A percentile compares a stretch with the other conserved stretches of the same genome.
Evolutionary conservation across 2,888 invertebrate genomes (phyloP).

Genomic region (Merodon equestris): DNA sequence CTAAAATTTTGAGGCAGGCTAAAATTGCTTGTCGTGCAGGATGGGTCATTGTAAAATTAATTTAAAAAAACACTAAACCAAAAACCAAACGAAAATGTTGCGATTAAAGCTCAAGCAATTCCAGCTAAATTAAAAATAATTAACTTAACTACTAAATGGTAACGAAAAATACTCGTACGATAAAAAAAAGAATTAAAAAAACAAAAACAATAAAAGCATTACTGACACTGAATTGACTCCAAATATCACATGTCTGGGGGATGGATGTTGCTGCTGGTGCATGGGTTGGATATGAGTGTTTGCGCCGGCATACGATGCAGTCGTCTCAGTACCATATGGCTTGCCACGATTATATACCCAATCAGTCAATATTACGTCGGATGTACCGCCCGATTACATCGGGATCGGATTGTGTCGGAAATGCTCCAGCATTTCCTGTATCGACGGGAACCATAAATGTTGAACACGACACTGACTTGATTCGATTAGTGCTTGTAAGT

Average conservation of each 20-base stretch:
- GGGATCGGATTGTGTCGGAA: conserved; percentile 97
- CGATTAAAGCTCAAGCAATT: conserved; percentile 35
- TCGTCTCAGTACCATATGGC: conserved; percentile 68
- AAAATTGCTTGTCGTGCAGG: conserved; percentile 18
- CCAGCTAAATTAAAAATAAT: conserved; percentile 7
- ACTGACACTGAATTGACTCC: conserved; percentile 80
- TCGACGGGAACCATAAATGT: conserved; percentile 87
- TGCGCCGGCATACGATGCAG: conserved; percentile 41
- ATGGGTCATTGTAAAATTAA: conserved; percentile 4
- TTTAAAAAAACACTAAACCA: conserved; percentile 14
- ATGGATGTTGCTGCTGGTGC: conserved; percentile 74
- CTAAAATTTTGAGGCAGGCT: neutral
- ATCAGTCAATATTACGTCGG: conserved; percentile 93
- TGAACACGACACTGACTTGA: conserved; percentile 91
- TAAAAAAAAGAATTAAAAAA: conserved; percentile 81
- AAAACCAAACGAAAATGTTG: conserved; percentile 7
- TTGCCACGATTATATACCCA: conserved; percentile 84
- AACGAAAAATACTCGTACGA: too few relatives aligned
- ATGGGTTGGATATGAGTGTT: conserved; percentile 60
- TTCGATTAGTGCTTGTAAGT: conserved; percentile 95
- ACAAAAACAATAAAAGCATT: conserved; percentile 75
- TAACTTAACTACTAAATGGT: neutral
- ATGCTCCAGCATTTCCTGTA: conserved; percentile 98
- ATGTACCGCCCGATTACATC: conserved; percentile 95
- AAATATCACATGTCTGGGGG: conserved; percentile 80